These are phyloP conservation scores for Tychaedon coryphoeus DNA, from an alignment of 2,113 vertebrate species.

Conservation along the genomic window DNA sequence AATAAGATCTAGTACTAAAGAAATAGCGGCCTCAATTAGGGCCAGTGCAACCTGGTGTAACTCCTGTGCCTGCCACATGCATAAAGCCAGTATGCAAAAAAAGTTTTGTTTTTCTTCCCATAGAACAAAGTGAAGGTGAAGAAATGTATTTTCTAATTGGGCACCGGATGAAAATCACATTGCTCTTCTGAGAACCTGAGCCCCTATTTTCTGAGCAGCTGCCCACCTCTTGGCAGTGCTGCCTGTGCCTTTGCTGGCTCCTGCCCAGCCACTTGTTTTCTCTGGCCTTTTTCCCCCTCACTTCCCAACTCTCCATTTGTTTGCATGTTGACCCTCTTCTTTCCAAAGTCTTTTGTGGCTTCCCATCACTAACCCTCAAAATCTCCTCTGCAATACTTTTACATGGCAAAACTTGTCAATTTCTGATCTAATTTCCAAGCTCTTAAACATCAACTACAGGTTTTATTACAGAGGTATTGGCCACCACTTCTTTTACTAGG, in stretches of 20 bases:
- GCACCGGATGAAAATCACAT: not conserved
- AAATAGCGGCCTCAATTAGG: fast-evolving
- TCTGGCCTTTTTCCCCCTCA: not conserved
- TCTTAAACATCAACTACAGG: not conserved
- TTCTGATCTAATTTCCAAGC: not conserved
- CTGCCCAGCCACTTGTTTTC: not conserved
- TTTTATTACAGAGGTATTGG: not conserved
- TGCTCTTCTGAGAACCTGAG: not conserved
- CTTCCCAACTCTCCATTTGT: not conserved
- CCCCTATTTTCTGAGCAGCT: not conserved
- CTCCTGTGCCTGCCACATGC: fast-evolving
- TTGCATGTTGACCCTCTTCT: not conserved
- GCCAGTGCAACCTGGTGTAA: not conserved
- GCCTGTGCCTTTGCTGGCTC: not conserved
- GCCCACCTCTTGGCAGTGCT: not conserved
- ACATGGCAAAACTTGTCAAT: not conserved
- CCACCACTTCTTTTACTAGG: not conserved
- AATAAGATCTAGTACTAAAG: not conserved
- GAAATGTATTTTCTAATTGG: not conserved
- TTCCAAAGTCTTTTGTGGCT: not conserved
- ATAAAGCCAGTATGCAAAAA: fast-evolving
- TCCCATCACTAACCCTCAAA: not conserved
- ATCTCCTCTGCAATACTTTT: no score
- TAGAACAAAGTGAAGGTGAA: not conserved
- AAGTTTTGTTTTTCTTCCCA: not conserved